Evolutionary conservation across 2,888 invertebrate species (phyloP).

Genomic region (Notodonta dromedarius): DNA sequence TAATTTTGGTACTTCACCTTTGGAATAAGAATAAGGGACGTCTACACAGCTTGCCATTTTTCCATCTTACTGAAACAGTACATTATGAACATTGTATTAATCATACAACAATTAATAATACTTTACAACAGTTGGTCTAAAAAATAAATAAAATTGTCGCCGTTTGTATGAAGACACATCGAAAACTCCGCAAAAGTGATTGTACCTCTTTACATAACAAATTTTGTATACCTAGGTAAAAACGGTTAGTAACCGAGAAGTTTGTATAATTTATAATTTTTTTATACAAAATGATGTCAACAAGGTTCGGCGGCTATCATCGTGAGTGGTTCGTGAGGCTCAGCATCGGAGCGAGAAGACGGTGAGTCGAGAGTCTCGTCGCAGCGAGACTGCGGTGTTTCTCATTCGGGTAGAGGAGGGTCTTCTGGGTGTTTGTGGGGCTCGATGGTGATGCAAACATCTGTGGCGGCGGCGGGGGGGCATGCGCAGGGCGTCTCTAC

Average conservation of each 20-base stretch:
- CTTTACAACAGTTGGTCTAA: conserved; percentile 61
- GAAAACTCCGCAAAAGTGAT: conserved; percentile 54
- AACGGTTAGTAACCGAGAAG: conserved; percentile 50
- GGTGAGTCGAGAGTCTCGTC: conserved; percentile 29
- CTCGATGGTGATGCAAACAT: conserved; percentile 65
- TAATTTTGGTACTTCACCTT: no score
- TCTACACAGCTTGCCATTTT: background rate
- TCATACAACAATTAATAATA: conserved; percentile 29
- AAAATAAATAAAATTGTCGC: conserved; percentile 64
- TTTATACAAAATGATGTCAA: conserved; percentile 59
- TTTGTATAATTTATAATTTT: conserved; percentile 53
- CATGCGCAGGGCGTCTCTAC: conserved; percentile 38
- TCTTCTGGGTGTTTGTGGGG: conserved; percentile 30
- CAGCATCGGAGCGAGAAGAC: conserved; percentile 22
- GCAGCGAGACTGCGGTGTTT: conserved; percentile 34
- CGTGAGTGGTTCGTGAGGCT: conserved; percentile 8
- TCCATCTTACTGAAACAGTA: background rate
- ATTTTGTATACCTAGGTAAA: conserved; percentile 25
- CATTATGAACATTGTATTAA: conserved; percentile 18
- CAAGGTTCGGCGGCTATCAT: conserved; percentile 35
- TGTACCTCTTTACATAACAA: conserved; percentile 25
- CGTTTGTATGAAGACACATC: conserved; percentile 61
- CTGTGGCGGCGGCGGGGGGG: conserved; percentile 30
- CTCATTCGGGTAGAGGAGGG: conserved; percentile 43
- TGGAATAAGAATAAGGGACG: no score